Conservation (phyloP, 1,140 invertebrate genomes). For the Micrasema minimum region DNA sequence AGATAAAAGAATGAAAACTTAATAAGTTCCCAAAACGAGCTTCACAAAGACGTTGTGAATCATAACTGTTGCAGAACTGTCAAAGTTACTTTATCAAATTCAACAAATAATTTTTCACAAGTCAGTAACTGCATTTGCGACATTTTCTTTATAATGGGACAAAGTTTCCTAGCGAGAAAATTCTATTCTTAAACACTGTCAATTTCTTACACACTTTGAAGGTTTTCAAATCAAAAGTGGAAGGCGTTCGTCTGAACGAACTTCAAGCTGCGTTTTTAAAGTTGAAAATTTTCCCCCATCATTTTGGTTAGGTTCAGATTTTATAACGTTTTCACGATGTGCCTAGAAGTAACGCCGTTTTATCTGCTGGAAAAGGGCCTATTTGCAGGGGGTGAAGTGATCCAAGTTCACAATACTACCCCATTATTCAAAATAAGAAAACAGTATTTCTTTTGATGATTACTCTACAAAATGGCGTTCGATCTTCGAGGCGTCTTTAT, state of each 20-base stretch:
- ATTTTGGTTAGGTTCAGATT: slow-evolving; percentile 32
- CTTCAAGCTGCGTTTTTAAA: slow-evolving; percentile 1
- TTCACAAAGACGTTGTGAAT: too few relatives aligned
- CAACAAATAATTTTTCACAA: too few relatives aligned
- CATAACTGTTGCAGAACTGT: too few relatives aligned
- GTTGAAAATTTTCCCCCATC: slow-evolving; percentile 29
- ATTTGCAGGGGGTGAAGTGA: slow-evolving; percentile 9
- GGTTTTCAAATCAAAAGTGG: slow-evolving; percentile 2
- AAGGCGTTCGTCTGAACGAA: not conserved
- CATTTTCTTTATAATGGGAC: too few relatives aligned
- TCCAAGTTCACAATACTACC: slow-evolving; percentile 8
- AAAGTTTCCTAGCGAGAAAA: too few relatives aligned
- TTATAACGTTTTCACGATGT: slow-evolving; percentile 45
- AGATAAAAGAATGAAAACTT: too few relatives aligned
- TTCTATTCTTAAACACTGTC: too few relatives aligned
- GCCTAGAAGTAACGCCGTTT: slow-evolving; percentile 29
- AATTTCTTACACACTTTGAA: not conserved
- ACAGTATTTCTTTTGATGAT: slow-evolving; percentile 26
- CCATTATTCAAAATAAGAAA: slow-evolving; percentile 35
- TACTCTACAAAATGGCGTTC: slow-evolving; percentile 18
- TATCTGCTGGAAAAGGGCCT: not conserved
- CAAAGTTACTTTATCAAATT: too few relatives aligned
- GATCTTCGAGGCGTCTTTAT: slow-evolving; percentile 25
- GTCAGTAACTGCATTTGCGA: too few relatives aligned
- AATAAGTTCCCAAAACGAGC: too few relatives aligned